Conservation (phyloP, 2,113 vertebrate genomes). For the Puntigrus tetrazona region DNA sequence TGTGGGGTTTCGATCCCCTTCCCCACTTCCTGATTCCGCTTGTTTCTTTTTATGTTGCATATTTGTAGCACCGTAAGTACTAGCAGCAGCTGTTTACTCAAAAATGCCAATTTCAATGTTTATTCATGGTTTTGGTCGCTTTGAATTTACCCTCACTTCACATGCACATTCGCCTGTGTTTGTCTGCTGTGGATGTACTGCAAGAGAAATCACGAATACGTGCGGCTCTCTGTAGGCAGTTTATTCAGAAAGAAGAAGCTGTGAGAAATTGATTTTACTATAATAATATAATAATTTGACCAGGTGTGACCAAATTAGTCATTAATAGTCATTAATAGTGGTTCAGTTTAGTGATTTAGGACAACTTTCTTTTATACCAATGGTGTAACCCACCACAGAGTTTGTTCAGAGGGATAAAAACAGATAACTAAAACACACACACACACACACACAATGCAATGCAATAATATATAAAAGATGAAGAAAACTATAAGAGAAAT, state of each 20-base stretch:
- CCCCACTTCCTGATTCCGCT: not conserved
- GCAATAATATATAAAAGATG: too few species aligned
- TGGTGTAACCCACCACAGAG: not conserved
- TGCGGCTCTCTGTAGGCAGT: not conserved
- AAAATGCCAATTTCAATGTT: not conserved
- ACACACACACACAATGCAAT: too few species aligned
- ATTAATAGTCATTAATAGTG: not conserved
- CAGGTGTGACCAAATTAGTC: not conserved
- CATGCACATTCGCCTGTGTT: not conserved
- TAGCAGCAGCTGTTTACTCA: slow-evolving; percentile 8
- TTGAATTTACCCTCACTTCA: not conserved
- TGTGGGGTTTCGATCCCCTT: not conserved
- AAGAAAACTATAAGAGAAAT: too few species aligned
- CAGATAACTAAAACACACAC: too few species aligned
- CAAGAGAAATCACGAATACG: not conserved
- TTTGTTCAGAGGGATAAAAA: too few species aligned
- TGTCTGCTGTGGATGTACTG: slow-evolving; percentile 1
- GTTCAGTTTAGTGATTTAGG: not conserved
- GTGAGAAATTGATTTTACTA: not conserved
- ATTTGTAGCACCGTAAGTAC: not conserved
- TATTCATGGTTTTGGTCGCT: slow-evolving; percentile 17
- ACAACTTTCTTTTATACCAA: not conserved
- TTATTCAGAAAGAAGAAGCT: not conserved
- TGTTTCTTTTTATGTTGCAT: not conserved
- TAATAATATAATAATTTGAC: not conserved